Base-by-base conservation (phyloP, 2,888 invertebrate genomes). In the Caenorhabditis becei region DNA sequence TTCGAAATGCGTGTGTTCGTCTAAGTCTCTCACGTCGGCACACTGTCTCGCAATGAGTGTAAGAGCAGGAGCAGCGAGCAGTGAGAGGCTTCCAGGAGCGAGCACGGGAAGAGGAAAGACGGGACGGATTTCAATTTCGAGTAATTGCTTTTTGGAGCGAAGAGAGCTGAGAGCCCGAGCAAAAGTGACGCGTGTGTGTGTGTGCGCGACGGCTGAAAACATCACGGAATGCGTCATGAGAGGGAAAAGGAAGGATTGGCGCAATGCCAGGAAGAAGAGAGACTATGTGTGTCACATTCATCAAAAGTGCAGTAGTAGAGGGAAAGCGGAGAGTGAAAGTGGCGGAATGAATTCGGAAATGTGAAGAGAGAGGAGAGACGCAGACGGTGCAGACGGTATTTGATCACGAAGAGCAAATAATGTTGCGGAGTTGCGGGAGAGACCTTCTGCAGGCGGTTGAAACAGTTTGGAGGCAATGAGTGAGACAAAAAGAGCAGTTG, bases 371-470 rank as follows among this genome's bases (percentile, higher is more conserved):
- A 24, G 11, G 0, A 56, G 35, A 63, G 49, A 77, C 53, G 51
- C 44, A 59, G 51, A 59, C 47, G 24, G 18, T 20, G 11, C 18
- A 32, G 47, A 44, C 51, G 66, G 65, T 74, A 66, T 65, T 74
- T 74, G 74, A 74, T 74, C 74, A 74, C 74, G 74, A 74, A 28
- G 74, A 74, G 74, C 74, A 74, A 74, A 74, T 59, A 74, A 74
- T 74, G 74, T 74, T 65, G 65, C 65, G 63, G 58, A 72, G 23
- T 53, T 41, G 53, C 32, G 23, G 20, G 44, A n/a, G 58, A n/a
- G 24, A 10, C 32, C 10, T 10, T 32, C 32, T 32, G 32, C 32
- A 37, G 49, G 18, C 28, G 16, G 62, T 61, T 41, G 62, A 53
- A 61, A 71, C 51, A 58, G 49, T 51, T 61, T 51, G 53, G 35